Evolutionary conservation across 2,113 vertebrate genomes (phyloP).

Genomic region (Xenopus laevis): DNA sequence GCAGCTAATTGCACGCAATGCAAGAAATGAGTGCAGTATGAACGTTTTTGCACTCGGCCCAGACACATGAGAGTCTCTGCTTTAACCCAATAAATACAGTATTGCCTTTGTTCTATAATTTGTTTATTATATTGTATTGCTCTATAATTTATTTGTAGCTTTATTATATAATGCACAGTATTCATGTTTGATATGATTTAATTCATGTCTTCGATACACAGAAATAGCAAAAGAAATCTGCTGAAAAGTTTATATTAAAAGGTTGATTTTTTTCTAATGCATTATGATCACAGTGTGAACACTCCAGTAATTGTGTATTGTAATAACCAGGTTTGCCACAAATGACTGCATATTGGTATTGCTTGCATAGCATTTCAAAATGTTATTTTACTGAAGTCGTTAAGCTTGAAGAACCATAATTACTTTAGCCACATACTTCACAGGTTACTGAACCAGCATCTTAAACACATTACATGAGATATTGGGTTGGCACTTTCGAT

Average conservation of each 20-base stretch:
- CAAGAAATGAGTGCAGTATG: too few relatives aligned
- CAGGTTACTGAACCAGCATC: conserved; percentile 31
- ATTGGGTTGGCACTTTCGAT: conserved; percentile 7
- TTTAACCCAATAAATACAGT: too few relatives aligned
- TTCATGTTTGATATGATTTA: too few relatives aligned
- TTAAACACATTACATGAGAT: not conserved
- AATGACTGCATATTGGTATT: conserved; percentile 34
- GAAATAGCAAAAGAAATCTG: not conserved
- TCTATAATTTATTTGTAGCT: too few relatives aligned
- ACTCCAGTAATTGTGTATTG: conserved; percentile 1
- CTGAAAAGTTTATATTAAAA: not conserved
- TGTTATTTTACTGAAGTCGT: not conserved
- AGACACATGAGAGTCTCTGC: too few relatives aligned
- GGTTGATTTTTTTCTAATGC: not conserved
- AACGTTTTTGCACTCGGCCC: too few relatives aligned
- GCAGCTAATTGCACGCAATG: too few relatives aligned
- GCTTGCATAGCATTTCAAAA: conserved; percentile 1
- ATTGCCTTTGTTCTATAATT: too few relatives aligned
- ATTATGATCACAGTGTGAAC: not conserved
- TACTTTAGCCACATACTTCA: conserved; percentile 31
- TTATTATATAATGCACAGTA: too few relatives aligned
- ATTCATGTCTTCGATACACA: too few relatives aligned
- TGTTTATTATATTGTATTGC: too few relatives aligned
- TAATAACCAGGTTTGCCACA: conserved; percentile 22
- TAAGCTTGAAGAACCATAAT: conserved; percentile 34